Evolutionary conservation across 2,888 invertebrate genomes (phyloP).

Genomic region (Eristalis tenax): DNA sequence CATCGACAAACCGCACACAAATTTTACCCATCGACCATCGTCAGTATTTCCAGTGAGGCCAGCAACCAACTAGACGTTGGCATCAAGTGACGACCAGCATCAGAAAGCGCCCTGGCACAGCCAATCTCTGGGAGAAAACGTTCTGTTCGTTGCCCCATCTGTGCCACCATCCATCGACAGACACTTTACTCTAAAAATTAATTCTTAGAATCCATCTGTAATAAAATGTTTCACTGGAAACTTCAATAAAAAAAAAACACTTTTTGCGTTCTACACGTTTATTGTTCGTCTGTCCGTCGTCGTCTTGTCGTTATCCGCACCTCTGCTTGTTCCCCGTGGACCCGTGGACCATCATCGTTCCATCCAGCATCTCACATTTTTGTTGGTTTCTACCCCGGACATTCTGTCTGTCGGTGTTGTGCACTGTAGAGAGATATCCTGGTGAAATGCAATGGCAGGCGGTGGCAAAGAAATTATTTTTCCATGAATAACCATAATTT

Average conservation of each 20-base stretch:
- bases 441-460: slow-evolving; percentile 25
- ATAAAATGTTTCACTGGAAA: slow-evolving; percentile 55
- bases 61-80: background rate
- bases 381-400: background rate
- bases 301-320: background rate
- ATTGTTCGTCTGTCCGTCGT: background rate
- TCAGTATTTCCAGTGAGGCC: background rate
- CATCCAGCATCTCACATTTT: background rate
- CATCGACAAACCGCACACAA: background rate
- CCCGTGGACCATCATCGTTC: background rate
- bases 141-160: slow-evolving; percentile 4
- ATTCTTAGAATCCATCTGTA: slow-evolving; percentile 44
- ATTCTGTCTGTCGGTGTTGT: background rate
- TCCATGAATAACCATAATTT: slow-evolving; percentile 44
- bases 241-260: slow-evolving; percentile 39
- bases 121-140: background rate
- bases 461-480: slow-evolving; percentile 42
- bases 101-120: background rate
- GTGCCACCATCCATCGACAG: slow-evolving; percentile 30
- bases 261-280: slow-evolving; percentile 34
- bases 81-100: background rate
- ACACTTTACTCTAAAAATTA: slow-evolving; percentile 31
- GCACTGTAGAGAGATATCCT: slow-evolving; percentile 3
- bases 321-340: background rate
- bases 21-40: background rate